Evolutionary conservation across 2,888 invertebrate species (phyloP).

Genomic region (Isotomurus palustris): DNA sequence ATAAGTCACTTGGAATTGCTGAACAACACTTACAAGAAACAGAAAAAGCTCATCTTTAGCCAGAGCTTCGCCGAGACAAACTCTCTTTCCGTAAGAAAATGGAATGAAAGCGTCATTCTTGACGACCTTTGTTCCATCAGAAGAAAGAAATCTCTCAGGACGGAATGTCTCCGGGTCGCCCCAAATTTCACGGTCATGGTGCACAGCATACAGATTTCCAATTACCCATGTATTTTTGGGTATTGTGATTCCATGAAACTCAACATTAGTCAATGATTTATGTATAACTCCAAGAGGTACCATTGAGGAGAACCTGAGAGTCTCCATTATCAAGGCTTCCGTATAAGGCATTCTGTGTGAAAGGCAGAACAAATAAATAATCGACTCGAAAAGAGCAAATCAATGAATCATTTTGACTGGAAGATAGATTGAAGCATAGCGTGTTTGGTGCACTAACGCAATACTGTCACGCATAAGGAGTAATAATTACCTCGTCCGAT

Average conservation of each 20-base stretch:
- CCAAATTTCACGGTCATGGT: constrained; percentile 31
- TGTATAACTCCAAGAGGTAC: constrained; percentile 24
- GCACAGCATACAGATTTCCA: constrained; percentile 24
- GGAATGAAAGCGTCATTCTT: constrained; percentile 28
- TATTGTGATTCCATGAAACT: constrained; percentile 13
- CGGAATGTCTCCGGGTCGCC: constrained; percentile 32
- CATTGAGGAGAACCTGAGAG: constrained; percentile 21
- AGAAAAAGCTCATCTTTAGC: constrained; percentile 37
- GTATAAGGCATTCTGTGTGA: constrained; percentile 32
- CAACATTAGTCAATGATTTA: constrained; percentile 15
- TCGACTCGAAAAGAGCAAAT: neutral
- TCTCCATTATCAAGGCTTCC: constrained; percentile 27
- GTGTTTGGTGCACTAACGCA: too few species aligned
- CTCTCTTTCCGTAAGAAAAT: constrained; percentile 29
- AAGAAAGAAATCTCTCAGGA: constrained; percentile 28
- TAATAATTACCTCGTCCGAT: constrained; percentile 17
- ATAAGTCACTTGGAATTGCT: constrained; percentile 23
- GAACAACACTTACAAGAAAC: constrained; percentile 31
- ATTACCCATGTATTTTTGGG: constrained; percentile 30
- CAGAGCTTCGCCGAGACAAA: constrained; percentile 25
- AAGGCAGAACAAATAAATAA: too few species aligned
- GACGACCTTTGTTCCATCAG: constrained; percentile 10
- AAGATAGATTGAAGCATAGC: neutral
- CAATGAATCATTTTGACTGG: neutral
- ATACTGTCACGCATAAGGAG: too few species aligned